A percentile compares a stretch with the other conserved stretches of the same genome.
phyloP scores from a whole-genome alignment of 2,888 invertebrate genomes.

The Cylindroiulus punctatus region DNA sequence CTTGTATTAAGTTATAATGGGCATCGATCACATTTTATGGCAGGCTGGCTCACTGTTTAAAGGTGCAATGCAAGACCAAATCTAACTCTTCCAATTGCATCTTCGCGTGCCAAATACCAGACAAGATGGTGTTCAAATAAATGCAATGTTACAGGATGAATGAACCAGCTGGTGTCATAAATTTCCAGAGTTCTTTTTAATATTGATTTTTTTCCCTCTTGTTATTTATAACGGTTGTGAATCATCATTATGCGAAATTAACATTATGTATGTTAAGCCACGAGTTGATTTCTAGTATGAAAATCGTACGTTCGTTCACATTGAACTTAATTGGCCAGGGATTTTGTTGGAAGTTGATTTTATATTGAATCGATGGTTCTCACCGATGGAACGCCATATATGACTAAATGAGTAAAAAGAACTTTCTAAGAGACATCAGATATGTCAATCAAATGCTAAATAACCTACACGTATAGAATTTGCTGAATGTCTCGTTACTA shows the following conservation, averaged over 20 bases:
- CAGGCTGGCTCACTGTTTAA: slow-evolving; percentile 23
- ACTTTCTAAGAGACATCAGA: too few relatives aligned
- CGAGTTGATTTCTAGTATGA: neutral
- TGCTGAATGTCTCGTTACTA: too few relatives aligned
- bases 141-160: neutral
- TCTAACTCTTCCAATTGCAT: neutral
- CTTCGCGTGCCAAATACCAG: neutral
- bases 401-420: too few relatives aligned
- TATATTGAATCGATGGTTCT: neutral
- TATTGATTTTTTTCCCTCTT: neutral
- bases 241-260: slow-evolving; percentile 29
- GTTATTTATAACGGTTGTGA: slow-evolving; percentile 22
- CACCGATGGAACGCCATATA: too few relatives aligned
- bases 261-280: slow-evolving; percentile 5
- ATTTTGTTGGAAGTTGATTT: neutral
- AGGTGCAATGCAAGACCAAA: neutral
- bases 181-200: neutral
- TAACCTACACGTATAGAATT: too few relatives aligned
- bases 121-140: slow-evolving; percentile 13
- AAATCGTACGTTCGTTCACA: too few relatives aligned
- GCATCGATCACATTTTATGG: slow-evolving; percentile 22
- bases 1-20: slow-evolving; percentile 36
- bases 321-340: neutral
- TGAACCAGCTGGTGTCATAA: neutral
- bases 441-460: too few relatives aligned